Evolutionary conservation across 2,888 invertebrate species (phyloP).

Genomic region (Aethes cnicana): DNA sequence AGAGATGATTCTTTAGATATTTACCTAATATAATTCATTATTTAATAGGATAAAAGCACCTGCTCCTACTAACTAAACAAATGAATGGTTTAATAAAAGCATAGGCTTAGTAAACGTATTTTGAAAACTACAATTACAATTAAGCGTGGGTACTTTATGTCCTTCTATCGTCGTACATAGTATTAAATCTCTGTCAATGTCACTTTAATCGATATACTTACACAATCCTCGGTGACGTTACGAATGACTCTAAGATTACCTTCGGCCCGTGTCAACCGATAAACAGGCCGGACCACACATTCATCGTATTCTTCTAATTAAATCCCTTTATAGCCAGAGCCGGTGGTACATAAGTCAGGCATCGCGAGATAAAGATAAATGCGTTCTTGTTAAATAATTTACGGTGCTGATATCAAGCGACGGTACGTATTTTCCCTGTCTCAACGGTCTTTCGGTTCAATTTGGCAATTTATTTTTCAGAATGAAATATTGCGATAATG

Average conservation of each 20-base stretch:
- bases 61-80: slow-evolving; percentile 29
- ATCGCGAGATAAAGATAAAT: slow-evolving; percentile 75
- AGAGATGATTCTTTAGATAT: too few species aligned
- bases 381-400: slow-evolving; percentile 74
- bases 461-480: slow-evolving; percentile 34
- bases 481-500: slow-evolving; percentile 22
- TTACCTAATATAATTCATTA: too few species aligned
- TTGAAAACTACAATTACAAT: neutral
- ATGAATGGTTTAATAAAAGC: too few species aligned
- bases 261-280: slow-evolving; percentile 63
- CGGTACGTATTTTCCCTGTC: slow-evolving; percentile 40
- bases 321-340: slow-evolving; percentile 56
- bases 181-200: slow-evolving; percentile 46
- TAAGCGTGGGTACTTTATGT: slow-evolving; percentile 23
- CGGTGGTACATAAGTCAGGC: slow-evolving; percentile 47
- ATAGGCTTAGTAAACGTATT: too few species aligned
- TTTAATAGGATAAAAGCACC: too few species aligned
- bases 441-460: slow-evolving; percentile 30
- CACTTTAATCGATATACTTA: slow-evolving; percentile 40
- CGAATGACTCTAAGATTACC: slow-evolving; percentile 61
- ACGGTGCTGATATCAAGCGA: slow-evolving; percentile 60
- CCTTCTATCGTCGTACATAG: slow-evolving; percentile 32
- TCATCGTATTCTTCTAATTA: slow-evolving; percentile 68
- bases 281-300: slow-evolving; percentile 69
- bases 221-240: slow-evolving; percentile 57